Percentiles rank a stretch among this genome's conserved stretches.
These are phyloP conservation scores for Netelia melanura DNA, from an alignment of 2,888 invertebrate species.

Conservation along the genomic window DNA sequence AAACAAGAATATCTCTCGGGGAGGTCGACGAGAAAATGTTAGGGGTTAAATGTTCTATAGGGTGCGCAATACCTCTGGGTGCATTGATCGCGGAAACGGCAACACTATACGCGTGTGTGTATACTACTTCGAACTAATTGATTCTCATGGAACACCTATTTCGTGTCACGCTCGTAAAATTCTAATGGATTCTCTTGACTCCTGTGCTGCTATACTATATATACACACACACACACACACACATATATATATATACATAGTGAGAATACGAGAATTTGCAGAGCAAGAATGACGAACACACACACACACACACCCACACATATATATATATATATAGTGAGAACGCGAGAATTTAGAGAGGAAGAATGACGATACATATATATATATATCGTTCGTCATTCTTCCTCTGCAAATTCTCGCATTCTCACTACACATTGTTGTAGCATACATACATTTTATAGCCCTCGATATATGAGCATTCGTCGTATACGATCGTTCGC, in stretches of 20 bases:
- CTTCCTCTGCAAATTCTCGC: conserved; percentile 27
- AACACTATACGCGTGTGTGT: conserved; percentile 16
- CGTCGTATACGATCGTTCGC: conserved; percentile 9
- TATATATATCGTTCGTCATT: conserved; percentile 16
- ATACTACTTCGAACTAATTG: conserved; percentile 53
- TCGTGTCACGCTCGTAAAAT: conserved; percentile 59
- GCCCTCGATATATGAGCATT: conserved; percentile 2
- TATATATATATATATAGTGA: too few species aligned
- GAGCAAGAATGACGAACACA: too few species aligned
- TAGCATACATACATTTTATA: conserved; percentile 38
- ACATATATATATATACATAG: too few species aligned
- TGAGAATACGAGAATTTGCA: too few species aligned
- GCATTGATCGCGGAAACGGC: conserved; percentile 2
- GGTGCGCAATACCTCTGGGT: too few species aligned
- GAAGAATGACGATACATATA: background rate
- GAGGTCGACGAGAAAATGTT: too few species aligned
- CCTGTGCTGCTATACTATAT: background rate
- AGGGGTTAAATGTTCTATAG: too few species aligned
- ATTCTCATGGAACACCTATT: conserved; percentile 59
- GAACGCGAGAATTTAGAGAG: too few species aligned
- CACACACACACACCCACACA: too few species aligned
- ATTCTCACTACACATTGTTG: conserved; percentile 29
- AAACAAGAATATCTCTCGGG: too few species aligned
- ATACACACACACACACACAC: too few species aligned
- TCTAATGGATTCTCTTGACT: conserved; percentile 51